These are phyloP conservation scores for Lottia gigantea DNA, from an alignment of 2,888 invertebrate species.

Conservation along the genomic window DNA sequence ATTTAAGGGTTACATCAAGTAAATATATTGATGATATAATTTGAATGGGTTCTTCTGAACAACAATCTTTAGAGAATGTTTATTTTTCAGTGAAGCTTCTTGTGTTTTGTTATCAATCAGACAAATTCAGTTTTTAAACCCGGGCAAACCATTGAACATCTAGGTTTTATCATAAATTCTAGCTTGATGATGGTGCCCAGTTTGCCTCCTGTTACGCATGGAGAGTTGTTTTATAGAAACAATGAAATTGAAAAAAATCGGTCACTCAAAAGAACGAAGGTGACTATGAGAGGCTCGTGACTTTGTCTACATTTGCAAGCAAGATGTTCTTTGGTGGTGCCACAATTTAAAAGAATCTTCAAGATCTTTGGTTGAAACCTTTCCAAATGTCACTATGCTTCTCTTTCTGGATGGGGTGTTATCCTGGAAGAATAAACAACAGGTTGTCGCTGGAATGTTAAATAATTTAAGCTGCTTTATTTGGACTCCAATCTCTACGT, in stretches of 20 bases:
- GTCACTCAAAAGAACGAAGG: conserved; percentile 10
- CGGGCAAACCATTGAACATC: background rate
- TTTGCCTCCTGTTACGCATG: background rate
- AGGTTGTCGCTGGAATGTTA: conserved; percentile 17
- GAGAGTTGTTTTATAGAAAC: conserved; percentile 4
- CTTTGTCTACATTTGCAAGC: background rate
- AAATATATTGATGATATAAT: conserved; percentile 14
- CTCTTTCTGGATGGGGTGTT: background rate
- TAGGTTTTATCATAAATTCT: background rate
- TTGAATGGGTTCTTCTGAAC: background rate
- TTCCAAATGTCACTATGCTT: conserved; percentile 17
- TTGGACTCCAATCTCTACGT: conserved; percentile 18
- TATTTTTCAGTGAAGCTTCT: background rate
- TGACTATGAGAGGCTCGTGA: background rate
- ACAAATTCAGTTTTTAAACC: background rate
- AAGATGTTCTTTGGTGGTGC: conserved; percentile 20
- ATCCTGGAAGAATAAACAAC: background rate
- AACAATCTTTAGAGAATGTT: background rate
- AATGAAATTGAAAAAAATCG: conserved; percentile 13
- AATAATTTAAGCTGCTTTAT: conserved; percentile 17
- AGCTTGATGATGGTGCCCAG: background rate
- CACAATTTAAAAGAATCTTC: background rate
- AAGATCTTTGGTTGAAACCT: too few species aligned
- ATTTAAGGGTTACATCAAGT: background rate
- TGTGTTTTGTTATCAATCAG: background rate